Base-by-base conservation (phyloP, 2,888 invertebrate genomes). In the Euzophera pinguis region DNA sequence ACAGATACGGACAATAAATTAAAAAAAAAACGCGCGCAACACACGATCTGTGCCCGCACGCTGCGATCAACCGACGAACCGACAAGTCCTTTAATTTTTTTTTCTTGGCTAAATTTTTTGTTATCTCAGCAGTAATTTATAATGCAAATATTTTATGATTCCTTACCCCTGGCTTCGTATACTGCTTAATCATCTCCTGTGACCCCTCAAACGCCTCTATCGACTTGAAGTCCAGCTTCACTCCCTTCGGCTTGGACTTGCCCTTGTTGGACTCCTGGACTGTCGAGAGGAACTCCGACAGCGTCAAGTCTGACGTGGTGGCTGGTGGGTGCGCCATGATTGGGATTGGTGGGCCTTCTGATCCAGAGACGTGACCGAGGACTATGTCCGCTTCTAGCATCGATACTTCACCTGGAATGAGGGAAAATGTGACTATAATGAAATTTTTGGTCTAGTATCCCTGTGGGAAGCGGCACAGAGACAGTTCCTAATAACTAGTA, bases 341-440 rank as follows among this genome's bases (percentile, higher is more conserved):
- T 0, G 97, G 97, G 8, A 92, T 67, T 9, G 90, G 82, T 2
- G 86, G 87, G 0, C 78, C 74, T 42, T 91, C 88, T 16, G 90
- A 89, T 29, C 91, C 91, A 9, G 65, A 72, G 41, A 93, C 54
- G 32, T 83, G 91, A 10, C 96, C 96, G 50, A 96, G 67, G 6
- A 94, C 91, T 27, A 98, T 93, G 75, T 98, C 98, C 0, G 96
- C 97, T 85, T 98, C 97, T 54, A 98, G 85, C 95, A 97, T 97
- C 79, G 94, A 92, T 34, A 93, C 78, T 49, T 91, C 86, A 65
- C 91, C 94, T 93, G 77, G n/a, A 70, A 50, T 17, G 3, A 38
- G n/a, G n/a, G n/a, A n/a, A n/a, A n/a, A n/a, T n/a, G n/a, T n/a
- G n/a, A n/a, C n/a, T n/a, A n/a, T n/a, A n/a, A n/a, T n/a, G n/a